Conservation (phyloP, 2,888 invertebrate genomes). For the Callimorpha dominula region DNA sequence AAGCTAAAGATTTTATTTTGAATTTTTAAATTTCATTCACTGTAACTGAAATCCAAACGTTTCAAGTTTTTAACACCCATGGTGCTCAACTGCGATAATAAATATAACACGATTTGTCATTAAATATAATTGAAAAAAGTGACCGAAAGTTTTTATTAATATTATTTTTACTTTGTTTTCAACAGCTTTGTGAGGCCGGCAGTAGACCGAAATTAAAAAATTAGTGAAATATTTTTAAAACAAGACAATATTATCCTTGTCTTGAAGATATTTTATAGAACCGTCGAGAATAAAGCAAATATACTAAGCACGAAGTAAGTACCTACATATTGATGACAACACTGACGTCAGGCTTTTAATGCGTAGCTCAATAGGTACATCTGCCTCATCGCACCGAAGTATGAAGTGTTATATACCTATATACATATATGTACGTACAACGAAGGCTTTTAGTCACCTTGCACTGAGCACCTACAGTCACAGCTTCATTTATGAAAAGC, state of each 20-base stretch:
- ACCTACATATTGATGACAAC: conserved; percentile 32
- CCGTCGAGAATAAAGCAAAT: neutral
- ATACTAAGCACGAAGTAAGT: neutral
- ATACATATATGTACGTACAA: conserved; percentile 42
- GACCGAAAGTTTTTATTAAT: neutral
- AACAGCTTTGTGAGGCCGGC: too few relatives aligned
- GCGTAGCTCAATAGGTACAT: conserved; percentile 56
- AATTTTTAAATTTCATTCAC: too few relatives aligned
- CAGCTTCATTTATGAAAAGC: conserved; percentile 82
- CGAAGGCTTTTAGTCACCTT: conserved; percentile 73
- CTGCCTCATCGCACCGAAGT: conserved; percentile 61
- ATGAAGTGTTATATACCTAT: conserved; percentile 70
- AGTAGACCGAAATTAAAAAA: neutral
- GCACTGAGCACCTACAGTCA: conserved; percentile 67
- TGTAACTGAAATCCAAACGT: too few relatives aligned
- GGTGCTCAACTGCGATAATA: too few relatives aligned
- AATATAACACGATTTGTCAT: neutral
- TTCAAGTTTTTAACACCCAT: too few relatives aligned
- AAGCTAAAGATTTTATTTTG: too few relatives aligned
- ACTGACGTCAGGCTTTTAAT: conserved; percentile 51
- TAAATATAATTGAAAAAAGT: neutral
- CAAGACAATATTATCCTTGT: neutral
- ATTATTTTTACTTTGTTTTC: neutral
- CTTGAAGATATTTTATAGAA: neutral
- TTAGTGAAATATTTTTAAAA: neutral